Base-by-base conservation (phyloP, 2,113 vertebrate species). In the Eidolon helvum region DNA sequence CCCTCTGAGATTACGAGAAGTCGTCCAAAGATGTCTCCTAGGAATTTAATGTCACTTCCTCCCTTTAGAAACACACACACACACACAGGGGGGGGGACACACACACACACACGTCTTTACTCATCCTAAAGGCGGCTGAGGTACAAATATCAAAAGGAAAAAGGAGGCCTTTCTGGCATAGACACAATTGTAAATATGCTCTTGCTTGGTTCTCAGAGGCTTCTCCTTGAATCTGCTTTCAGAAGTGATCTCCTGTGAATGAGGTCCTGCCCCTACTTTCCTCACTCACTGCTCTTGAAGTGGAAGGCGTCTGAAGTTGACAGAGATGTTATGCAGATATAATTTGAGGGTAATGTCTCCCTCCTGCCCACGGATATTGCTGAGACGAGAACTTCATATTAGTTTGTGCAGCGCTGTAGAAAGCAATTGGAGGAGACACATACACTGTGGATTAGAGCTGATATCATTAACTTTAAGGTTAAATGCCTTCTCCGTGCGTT, bases 391-490 rank as follows among this genome's bases (percentile, higher is more conserved):
- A 87, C 80, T 91, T 94, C 26, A 69, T 95, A 94, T 92, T 95
- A 82, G 83, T 97, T 96, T 92, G 96, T 63, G 94, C 90, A 59
- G 83, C 24, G 69, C 26, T 55, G 92, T 63, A 93, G 65, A 97
- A 97, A 96, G 66, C 84, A 96, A 93, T 91, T 66, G 35, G 45
- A 97, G 65, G 90, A 97, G 65, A 89, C 95, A 96, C 69, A 10
- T 91, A 66, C 82, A 26, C 33, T 86, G 65, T 88, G 48, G 83
- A 95, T 97, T 84, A 80, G 93, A 97, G 94, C 48, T 28, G 38
- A 53, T 87, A 96, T 79, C 97, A 75, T 71, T 97, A 97, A 97
- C 94, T 97, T 97, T 98, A 96, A 97, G 72, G 82, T 94, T 97
- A 97, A 98, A 97, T 33, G 97, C 35, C 35, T 97, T 97, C 68